These are phyloP conservation scores for Drosophila melanica DNA, from an alignment of 1,140 invertebrate genomes.

Conservation along the genomic window DNA sequence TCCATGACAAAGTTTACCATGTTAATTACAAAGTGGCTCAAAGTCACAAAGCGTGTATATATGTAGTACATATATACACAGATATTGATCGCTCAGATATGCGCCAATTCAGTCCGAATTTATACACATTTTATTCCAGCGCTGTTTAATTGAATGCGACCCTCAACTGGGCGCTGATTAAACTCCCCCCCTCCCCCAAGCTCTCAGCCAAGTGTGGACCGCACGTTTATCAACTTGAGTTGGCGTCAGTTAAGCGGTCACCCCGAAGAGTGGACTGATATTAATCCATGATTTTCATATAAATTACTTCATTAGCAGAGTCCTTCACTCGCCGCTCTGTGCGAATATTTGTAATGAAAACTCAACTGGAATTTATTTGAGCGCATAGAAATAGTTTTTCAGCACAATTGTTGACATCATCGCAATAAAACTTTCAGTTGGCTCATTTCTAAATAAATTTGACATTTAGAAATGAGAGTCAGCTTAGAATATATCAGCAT, in stretches of 20 bases:
- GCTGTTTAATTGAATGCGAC: slow-evolving; percentile 35
- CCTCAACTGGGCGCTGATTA: neutral
- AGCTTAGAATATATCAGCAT: too few relatives aligned
- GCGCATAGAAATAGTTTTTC: slow-evolving; percentile 21
- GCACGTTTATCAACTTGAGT: slow-evolving; percentile 24
- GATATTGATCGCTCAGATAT: neutral
- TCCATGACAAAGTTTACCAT: slow-evolving; percentile 30
- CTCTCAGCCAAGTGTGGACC: neutral
- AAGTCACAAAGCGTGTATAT: neutral
- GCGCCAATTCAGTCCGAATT: slow-evolving; percentile 9
- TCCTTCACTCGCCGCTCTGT: slow-evolving; percentile 7
- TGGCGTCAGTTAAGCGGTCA: slow-evolving; percentile 56
- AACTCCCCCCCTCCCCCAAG: too few relatives aligned
- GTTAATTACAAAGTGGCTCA: slow-evolving; percentile 55
- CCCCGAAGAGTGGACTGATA: slow-evolving; percentile 34
- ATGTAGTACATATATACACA: neutral
- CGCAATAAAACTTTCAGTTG: slow-evolving; percentile 4
- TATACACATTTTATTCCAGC: neutral
- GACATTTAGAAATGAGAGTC: too few relatives aligned
- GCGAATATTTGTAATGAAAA: slow-evolving; percentile 57
- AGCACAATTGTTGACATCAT: slow-evolving; percentile 45
- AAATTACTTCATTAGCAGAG: slow-evolving; percentile 70
- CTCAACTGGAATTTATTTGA: slow-evolving; percentile 28
- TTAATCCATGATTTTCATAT: slow-evolving; percentile 71
- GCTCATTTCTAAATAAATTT: neutral